Evolutionary conservation across 2,113 vertebrate species (phyloP), one percentile per base, ranked within the genome.

Genomic region (Saccopteryx bilineata): DNA sequence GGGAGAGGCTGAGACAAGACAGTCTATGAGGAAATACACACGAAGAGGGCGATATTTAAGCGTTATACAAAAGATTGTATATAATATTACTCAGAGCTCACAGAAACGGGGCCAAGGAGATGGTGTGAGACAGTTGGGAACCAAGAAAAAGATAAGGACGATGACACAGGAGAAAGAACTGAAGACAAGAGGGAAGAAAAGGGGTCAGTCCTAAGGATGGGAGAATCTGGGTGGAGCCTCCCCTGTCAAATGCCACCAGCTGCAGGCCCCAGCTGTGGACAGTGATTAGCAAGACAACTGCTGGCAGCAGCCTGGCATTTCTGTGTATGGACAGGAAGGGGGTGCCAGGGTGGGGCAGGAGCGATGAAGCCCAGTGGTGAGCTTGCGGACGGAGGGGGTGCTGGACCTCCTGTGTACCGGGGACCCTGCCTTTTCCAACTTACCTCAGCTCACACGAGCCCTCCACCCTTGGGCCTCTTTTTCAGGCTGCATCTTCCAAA

Each of bases 211-310:
- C 33, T 1, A 48, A 23, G n/a, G 65, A 52, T 21, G 79, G 14
- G 31, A 9, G 69, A 15, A 15, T 48, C 74, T 12, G 33, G n/a
- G 83, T 24, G 9, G 28, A 9, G 19, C 9, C 39, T 63, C 46
- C 23, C 33, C 23, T 9, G 39, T 33, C 33, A 54, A 88, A 79
- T 61, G 84, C 71, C 50, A 94, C 86, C 93, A 87, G 94, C 87
- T 87, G 31, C n/a, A 33, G 93, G 72, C 75, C 94, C 82, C 95
- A 96, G 95, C 90, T 90, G 81, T 5, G 9, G 69, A 63, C 89
- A 60, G 56, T 24, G 76, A 93, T 72, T 46, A 71, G 65, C 56
- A 52, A 81, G 58, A 79, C 31, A 94, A 56, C 76, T 54, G 15
- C 50, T 56, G 75, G 89, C 82, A 94, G 79, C 52, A 87, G 87